Base-by-base conservation (phyloP, 1,140 invertebrate species). In the Papilio polyxenes region DNA sequence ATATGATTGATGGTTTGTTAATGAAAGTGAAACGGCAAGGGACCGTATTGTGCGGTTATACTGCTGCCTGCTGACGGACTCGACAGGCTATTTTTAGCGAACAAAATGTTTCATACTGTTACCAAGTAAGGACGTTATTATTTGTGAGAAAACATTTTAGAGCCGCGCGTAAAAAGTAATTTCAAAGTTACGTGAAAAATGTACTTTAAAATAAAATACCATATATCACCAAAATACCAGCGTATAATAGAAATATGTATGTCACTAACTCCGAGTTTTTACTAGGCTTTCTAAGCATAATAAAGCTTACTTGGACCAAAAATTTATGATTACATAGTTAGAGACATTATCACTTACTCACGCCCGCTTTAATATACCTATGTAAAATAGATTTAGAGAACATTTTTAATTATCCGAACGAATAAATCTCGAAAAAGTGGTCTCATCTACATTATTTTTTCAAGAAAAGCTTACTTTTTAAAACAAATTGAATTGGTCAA, bases 1-100 rank as follows among this genome's bases (percentile, higher is more conserved):
- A 75, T 80, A 79, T 83, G 86, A 91, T 88, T 86, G 86, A 88
- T 88, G 85, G 83, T 83, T 85, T 83, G 83, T 82, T 85, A 89
- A 86, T 81, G 85, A 87, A 89, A 89, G 85, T 83, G 82, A 85
- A 83, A 77, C 69, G 48, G n/a, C 75, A 11, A 48, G 72, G 8
- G 40, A 75, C 74, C 40, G 74, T 49, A 75, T 49, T 75, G 74
- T 49, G 40, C 44, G 40, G 44, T 49, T 23, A 49, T 44, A 23
- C 31, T 37, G 65, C 65, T 72, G 65, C 5, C 31, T 13, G 65
- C 31, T 72, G 13, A 15, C 65, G 8, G 62, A 72, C 31, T 17
- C 31, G 23, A 37, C 65, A 17, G 31, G 65, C 65, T 72, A 49
- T 75, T 75, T 75, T 75, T 75, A 40, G 74, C 23, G 31, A 31